A percentile compares a stretch with the other conserved stretches of the same genome.
phyloP scores from a whole-genome alignment of 2,113 vertebrate species.

The Ageneiosus marmoratus region DNA sequence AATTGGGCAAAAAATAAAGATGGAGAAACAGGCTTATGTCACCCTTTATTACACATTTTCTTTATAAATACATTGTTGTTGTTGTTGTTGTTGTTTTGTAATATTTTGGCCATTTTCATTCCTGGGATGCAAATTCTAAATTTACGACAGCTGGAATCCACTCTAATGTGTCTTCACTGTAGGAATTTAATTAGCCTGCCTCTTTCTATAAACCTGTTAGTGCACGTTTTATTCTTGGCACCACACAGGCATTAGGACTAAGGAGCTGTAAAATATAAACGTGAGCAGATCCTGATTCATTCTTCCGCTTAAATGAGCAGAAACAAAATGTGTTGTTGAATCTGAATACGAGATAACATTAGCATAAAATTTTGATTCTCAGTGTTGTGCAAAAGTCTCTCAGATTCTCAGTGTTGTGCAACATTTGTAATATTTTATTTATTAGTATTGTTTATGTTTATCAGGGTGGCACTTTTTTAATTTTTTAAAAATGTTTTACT shows the following conservation, averaged over 20 bases:
- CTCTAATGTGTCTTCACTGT: not conserved
- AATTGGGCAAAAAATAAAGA: not conserved
- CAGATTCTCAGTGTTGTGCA: too few relatives aligned
- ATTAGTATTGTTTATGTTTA: not conserved
- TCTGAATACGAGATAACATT: not conserved
- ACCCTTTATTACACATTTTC: not conserved
- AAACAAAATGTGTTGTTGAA: not conserved
- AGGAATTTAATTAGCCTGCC: not conserved
- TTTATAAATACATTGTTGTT: not conserved
- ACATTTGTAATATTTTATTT: not conserved
- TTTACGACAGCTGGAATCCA: not conserved
- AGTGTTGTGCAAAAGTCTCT: not conserved
- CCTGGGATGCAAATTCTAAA: not conserved
- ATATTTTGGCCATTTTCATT: not conserved
- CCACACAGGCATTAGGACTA: too few relatives aligned
- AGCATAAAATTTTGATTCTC: not conserved
- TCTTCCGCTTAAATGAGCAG: not conserved
- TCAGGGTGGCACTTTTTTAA: too few relatives aligned
- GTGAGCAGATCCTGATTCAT: not conserved
- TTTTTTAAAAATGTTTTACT: too few relatives aligned
- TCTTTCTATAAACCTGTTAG: constrained; percentile 4
- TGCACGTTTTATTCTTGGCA: not conserved
- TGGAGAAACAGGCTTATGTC: not conserved
- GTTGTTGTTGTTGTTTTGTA: not conserved
- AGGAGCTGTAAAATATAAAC: not conserved